Conservation (phyloP, 2,797 vertebrate genomes). For the Podargus strigoides region DNA sequence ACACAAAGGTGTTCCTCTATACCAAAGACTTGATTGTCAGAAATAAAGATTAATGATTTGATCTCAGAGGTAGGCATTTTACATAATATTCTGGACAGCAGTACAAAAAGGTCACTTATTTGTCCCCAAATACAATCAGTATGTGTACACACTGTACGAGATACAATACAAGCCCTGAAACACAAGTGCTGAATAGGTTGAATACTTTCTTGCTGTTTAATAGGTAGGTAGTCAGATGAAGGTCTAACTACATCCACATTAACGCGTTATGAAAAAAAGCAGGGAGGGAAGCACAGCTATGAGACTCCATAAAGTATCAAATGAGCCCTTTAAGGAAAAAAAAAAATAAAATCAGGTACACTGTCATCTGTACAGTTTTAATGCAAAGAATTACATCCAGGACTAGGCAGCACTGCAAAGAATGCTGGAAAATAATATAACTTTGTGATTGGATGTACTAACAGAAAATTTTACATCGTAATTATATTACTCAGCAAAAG, state of each 20-base stretch:
- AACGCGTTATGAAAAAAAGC: not conserved
- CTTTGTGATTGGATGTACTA: not conserved
- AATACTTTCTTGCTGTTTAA: not conserved
- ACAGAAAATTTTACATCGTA: not conserved
- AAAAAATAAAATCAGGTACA: not conserved
- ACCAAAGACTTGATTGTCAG: not conserved
- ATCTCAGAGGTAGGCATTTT: not conserved
- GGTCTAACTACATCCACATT: not conserved
- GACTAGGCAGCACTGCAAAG: not conserved
- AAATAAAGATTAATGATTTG: not conserved
- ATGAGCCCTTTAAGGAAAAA: not conserved
- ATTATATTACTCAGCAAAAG: not conserved
- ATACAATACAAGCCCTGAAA: not conserved
- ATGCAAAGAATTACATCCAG: not conserved
- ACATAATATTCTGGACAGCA: not conserved
- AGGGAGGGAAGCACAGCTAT: not conserved
- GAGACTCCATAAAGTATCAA: not conserved
- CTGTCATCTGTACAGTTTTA: not conserved
- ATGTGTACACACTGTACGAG: rapidly evolving
- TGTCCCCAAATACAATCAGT: not conserved
- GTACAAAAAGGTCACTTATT: not conserved
- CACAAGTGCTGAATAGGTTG: not conserved
- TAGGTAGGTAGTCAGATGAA: not conserved
- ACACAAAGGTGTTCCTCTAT: not conserved
- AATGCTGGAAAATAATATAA: not conserved